Conservation (phyloP, 2,888 invertebrate genomes). For the Artemia sinica region DNA sequence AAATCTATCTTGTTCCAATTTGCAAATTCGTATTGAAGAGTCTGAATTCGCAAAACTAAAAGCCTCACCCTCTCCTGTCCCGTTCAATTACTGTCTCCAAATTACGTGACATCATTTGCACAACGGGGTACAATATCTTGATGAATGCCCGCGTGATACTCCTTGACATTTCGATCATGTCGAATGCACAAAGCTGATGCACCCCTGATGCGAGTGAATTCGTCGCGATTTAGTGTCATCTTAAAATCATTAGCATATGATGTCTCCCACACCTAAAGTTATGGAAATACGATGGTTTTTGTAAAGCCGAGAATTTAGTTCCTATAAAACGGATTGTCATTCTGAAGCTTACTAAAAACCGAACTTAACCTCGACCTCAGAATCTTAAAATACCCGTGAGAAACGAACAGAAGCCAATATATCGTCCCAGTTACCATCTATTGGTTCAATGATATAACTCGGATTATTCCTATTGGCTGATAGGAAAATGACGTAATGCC, state of each 20-base stretch:
- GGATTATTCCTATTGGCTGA: no score
- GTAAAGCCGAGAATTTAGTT: neutral
- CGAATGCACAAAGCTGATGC: conserved; percentile 12
- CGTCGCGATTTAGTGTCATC: conserved; percentile 13
- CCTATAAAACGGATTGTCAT: conserved; percentile 10
- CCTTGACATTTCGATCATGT: conserved; percentile 10
- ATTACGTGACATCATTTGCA: conserved; percentile 8
- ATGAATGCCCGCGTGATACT: conserved; percentile 4
- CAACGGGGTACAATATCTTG: conserved; percentile 4
- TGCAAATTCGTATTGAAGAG: no score
- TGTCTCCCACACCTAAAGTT: conserved; percentile 13
- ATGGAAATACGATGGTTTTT: conserved; percentile 6
- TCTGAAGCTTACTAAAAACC: conserved; percentile 14
- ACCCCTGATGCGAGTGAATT: conserved; percentile 10
- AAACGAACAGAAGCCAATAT: conserved; percentile 2
- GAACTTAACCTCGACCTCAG: conserved; percentile 8
- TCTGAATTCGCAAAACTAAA: no score
- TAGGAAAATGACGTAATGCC: no score
- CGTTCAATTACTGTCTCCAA: conserved; percentile 8
- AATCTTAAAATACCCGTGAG: conserved; percentile 10
- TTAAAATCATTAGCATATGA: conserved; percentile 5
- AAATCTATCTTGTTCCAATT: no score
- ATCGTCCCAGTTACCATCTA: neutral
- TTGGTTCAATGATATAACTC: neutral
- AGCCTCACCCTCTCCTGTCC: neutral